phyloP scores from a whole-genome alignment of 1,140 invertebrate genomes.

The Bombus sibiricus region DNA sequence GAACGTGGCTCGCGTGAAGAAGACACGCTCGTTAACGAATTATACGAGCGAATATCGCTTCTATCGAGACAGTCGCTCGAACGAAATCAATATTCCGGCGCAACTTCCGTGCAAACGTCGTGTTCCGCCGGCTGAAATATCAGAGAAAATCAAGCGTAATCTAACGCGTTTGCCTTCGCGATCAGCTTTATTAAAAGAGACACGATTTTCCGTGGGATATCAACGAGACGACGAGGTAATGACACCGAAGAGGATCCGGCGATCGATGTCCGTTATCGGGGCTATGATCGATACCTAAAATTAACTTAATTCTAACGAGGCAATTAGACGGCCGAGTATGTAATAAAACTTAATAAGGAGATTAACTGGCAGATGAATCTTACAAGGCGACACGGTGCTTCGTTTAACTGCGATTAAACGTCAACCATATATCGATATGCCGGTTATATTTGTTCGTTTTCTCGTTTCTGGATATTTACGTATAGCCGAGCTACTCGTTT shows the following conservation, averaged over 20 bases:
- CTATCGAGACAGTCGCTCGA: slow-evolving; percentile 10
- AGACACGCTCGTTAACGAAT: background rate
- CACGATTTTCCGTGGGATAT: slow-evolving; percentile 35
- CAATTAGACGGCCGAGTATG: slow-evolving; percentile 41
- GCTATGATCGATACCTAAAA: slow-evolving; percentile 50
- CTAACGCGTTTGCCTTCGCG: slow-evolving; percentile 41
- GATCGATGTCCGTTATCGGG: slow-evolving; percentile 56
- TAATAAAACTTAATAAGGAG: slow-evolving; percentile 43
- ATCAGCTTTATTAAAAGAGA: slow-evolving; percentile 54
- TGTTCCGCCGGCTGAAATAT: slow-evolving; percentile 24
- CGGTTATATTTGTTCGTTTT: background rate
- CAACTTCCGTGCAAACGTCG: slow-evolving; percentile 46
- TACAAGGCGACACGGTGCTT: background rate
- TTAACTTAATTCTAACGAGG: slow-evolving; percentile 58
- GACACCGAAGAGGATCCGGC: background rate
- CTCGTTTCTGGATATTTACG: background rate
- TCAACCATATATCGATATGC: background rate
- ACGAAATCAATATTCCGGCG: slow-evolving; percentile 59
- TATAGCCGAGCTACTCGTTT: background rate
- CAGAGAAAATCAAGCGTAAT: slow-evolving; percentile 45
- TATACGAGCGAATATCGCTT: slow-evolving; percentile 7
- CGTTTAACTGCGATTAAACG: slow-evolving; percentile 2
- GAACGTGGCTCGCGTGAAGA: no score
- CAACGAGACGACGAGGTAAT: slow-evolving; percentile 30
- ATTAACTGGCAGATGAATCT: slow-evolving; percentile 11